Evolutionary conservation across 2,113 vertebrate genomes (phyloP), one percentile per base, ranked within the genome.

Genomic region (Cavia aperea): DNA sequence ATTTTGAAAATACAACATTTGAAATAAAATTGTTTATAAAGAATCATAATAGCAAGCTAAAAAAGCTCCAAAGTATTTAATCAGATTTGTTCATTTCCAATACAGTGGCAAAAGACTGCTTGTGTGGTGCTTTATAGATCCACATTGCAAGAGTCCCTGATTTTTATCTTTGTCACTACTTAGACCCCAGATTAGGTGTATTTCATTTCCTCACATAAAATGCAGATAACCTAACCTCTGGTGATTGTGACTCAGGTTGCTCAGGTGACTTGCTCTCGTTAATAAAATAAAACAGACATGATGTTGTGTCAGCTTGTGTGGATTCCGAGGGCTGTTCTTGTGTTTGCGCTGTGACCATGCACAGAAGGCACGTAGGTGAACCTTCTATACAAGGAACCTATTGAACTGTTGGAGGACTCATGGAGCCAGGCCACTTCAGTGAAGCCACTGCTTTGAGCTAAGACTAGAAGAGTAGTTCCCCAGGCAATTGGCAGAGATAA

Each of bases 41-140:
- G 8, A 90, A 49, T 7, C 16, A 5, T 43, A 89, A 79, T 58
- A 14, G 51, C 49, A 63, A 49, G 9, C 39, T 73, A 72, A 77
- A 88, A 56, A 89, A 11, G 33, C 58, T 62, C 36, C 85, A 72
- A 84, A 66, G n/a, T 81, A 89, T 49, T 36, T 89, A 87, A 66
- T 62, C 2, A 31, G 68, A 79, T 87, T 84, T 93, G 2, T 58
- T 72, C 13, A n/a, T 82, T 87, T 92, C 43, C 75, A 49, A 56
- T 75, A 62, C 19, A 26, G 19, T 62, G n/a, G 39, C 8, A 79
- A 23, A 63, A 51, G 39, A 7, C 14, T 72, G 33, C 5, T 56
- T 78, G 21, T 31, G 10, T 81, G 8, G 26, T 72, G 39, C 72
- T 29, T 5, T 51, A 39, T 39, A 3, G 12, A 83, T 79, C 66